Evolutionary conservation across 2,888 invertebrate species (phyloP), one percentile per base, ranked within the genome.

Genomic region (Anarsia innoxiella): DNA sequence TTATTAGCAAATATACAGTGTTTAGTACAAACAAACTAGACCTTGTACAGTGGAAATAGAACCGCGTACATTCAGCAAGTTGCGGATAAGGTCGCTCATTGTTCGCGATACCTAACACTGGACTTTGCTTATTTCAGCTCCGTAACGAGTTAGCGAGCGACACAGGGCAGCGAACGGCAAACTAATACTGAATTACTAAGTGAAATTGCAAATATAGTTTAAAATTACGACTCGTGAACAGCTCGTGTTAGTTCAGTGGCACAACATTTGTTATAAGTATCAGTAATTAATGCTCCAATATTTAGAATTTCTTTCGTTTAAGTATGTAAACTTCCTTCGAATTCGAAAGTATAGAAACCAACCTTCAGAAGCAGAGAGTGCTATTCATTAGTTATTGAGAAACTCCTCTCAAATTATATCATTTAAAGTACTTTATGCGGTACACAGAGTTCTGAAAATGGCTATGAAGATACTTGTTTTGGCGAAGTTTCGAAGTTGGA

Each of bases 1-100:
- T 75, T 78, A 77, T 77, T 73, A 73, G 63, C 63, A 67, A 72
- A 69, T 68, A 70, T 65, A 71, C 63, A 58, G 59, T 65, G 60
- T 61, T 59, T 50, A 42, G 46, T 49, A 44, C 59, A 31, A 51
- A 49, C 58, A 57, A 64, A 66, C 60, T 60, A 55, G 49, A 55
- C 66, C 66, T 60, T 68, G 57, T 62, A 59, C 48, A 54, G 46
- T 48, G 42, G 58, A 58, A 51, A 46, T 59, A 72, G 65, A 61
- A 59, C 46, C 42, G 25, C 26, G 11, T n/a, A 10, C 11, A 9
- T 11, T 9, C 12, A 13, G 15, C 25, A 51, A 53, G 45, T 25
- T 25, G 44, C 47, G 44, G 41, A 48, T 45, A 47, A 38, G 19
- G 35, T 31, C 41, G 30, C 27, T 35, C 36, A 9, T 47, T 46